Evolutionary conservation across 1,140 invertebrate genomes (phyloP), one percentile per base, ranked within the genome.

Genomic region (Chymomyza costata): DNA sequence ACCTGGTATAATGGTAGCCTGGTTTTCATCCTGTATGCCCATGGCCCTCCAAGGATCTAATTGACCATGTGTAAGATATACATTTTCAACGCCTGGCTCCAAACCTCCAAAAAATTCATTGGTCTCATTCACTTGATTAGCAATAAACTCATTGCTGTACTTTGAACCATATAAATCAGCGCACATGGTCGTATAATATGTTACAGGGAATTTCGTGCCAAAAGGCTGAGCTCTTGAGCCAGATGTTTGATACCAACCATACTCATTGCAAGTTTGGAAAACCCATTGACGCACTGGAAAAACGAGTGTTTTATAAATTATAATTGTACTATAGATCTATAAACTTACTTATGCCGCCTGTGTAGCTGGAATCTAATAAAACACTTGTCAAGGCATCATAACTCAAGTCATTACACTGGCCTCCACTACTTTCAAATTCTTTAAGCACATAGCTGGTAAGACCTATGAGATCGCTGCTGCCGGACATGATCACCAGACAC

Each of bases 231-330:
- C 68, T 0, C 59, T 41, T 1, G 87, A 88, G 38, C 87, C 87
- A 0, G 91, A 88, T 0, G 91, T 91, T 84, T 93, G 92, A 76
- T 88, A 93, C 83, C 90, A 93, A 31, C 91, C 92, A 66, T 90
- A 93, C 78, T 93, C 92, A 14, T 89, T 90, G 83, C 93, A 94
- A 0, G 91, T 92, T 82, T 93, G 92, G 65, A 91, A 92, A 1
- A 85, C 86, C 92, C 92, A 93, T 65, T 89, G 89, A 14, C 90
- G 87, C 70, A 83, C 83, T 85, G 49, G 1, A 41, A 48, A 34
- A 21, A n/a, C 6, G 11, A 16, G 1, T 10, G 1, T 30, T 19
- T 34, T 3, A 25, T 2, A 30, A 47, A 2, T 17, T 15, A 6
- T 19, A 18, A 53, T 16, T 2, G 10, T n/a, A 11, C 16, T 13